Evolutionary conservation across 2,113 vertebrate species (phyloP).

Genomic region (Marcusenius ussheri): DNA sequence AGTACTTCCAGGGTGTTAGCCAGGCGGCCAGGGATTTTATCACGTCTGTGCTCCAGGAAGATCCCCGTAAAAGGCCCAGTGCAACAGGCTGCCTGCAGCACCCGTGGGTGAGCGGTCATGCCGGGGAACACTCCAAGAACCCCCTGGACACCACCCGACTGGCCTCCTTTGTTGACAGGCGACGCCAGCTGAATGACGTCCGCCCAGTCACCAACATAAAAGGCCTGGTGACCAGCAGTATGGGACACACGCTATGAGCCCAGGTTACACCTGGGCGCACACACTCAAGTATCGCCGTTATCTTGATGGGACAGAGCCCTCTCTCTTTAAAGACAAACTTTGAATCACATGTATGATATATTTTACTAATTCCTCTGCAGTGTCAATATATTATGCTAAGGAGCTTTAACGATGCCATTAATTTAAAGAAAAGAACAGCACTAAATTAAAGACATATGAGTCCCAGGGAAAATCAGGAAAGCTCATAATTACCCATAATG

Average conservation of each 20-base stretch:
- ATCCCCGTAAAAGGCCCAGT: conserved; percentile 77
- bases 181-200: conserved; percentile 83
- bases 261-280: neutral
- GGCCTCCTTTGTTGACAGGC: conserved; percentile 84
- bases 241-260: conserved; percentile 59
- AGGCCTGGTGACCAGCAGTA: conserved; percentile 69
- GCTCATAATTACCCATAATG: neutral
- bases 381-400: neutral
- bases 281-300: neutral
- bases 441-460: neutral
- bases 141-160: conserved; percentile 85
- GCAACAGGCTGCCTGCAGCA: conserved; percentile 86
- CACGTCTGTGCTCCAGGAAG: conserved; percentile 75
- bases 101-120: conserved; percentile 82
- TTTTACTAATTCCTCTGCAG: conserved; percentile 8
- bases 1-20: conserved; percentile 83
- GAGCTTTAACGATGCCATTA: conserved; percentile 2
- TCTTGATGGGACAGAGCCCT: neutral
- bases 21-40: conserved; percentile 88
- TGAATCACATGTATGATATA: neutral
- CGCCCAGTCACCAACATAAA: conserved; percentile 80
- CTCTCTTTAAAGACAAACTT: neutral
- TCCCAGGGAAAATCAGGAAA: conserved; percentile 15
- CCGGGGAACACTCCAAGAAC: conserved; percentile 78
- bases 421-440: neutral